Evolutionary conservation across 2,113 vertebrate genomes (phyloP), one percentile per base, ranked within the genome.

Genomic region (Sorex araneus): DNA sequence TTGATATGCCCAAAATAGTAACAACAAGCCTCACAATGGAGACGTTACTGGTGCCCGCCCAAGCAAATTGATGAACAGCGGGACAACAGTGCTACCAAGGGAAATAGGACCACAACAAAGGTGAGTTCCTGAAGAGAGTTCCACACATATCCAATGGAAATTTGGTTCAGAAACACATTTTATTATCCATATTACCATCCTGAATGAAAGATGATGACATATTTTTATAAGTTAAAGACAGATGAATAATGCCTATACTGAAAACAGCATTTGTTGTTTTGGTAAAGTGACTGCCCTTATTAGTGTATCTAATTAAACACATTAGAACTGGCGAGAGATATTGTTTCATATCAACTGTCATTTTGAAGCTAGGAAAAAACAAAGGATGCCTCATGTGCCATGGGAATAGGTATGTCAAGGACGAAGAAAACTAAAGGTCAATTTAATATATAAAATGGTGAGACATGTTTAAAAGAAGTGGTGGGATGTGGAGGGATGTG

Each of bases 271-370:
- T 67, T 86, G 28, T 8, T 89, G 47, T 40, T 91, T 80, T 84
- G 63, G n/a, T 27, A 69, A 74, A 87, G 6, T 50, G 27, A 81
- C n/a, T 74, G 30, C 47, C 85, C 60, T 6, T 60, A 93, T 70
- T 47, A 70, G 21, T 64, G 23, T 45, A 74, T 75, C 40, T 87
- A 79, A 80, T 60, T 93, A 86, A 83, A 79, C 21, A 70, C 9
- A 54, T 36, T 86, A 67, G 40, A 25, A 36, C 47, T 91, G 32
- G 13, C 32, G 78, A 85, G 40, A 67, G 25, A 69, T n/a, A n/a
- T n/a, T 3, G 85, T 70, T 87, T 89, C 86, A 47, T 92, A 84
- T 95, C 32, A 64, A 64, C 30, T 75, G 21, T 63, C 30, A 89
- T 2, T 93, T 92, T 77, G 25, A 23, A 74, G 45, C 54, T 74